Conservation (phyloP, 2,113 vertebrate genomes). For the Nothoprocta pentlandii region DNA sequence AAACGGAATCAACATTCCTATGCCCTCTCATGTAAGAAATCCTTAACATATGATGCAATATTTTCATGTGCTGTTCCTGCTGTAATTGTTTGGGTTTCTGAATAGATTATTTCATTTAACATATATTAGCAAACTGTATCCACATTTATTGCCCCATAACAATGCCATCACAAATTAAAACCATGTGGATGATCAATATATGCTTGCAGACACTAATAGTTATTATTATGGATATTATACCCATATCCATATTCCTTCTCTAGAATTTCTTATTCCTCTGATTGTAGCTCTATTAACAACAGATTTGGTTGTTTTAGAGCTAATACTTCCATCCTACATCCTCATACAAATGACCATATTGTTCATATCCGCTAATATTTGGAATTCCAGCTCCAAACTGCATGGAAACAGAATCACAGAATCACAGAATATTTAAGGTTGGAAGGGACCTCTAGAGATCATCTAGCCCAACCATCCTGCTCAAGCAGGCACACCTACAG, state of each 20-base stretch:
- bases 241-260: conserved; percentile 67
- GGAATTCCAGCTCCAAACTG: not conserved
- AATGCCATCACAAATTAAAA: conserved; percentile 55
- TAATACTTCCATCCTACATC: conserved; percentile 14
- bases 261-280: conserved; percentile 57
- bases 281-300: conserved; percentile 38
- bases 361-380: not conserved
- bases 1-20: not conserved
- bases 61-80: not conserved
- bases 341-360: not conserved
- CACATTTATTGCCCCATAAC: conserved; percentile 54
- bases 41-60: not conserved
- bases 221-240: not conserved
- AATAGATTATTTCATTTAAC: conserved; percentile 57
- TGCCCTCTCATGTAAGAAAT: not conserved
- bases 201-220: conserved; percentile 54
- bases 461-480: too few relatives aligned
- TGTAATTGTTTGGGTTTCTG: conserved; percentile 48
- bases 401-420: not conserved
- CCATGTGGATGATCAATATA: conserved; percentile 1
- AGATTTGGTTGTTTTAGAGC: conserved; percentile 38
- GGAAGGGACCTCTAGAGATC: too few relatives aligned
- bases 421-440: too few relatives aligned
- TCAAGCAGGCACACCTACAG: too few relatives aligned
- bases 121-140: conserved; percentile 52